These are phyloP conservation scores for Metaphire vulgaris DNA, from an alignment of 1,140 invertebrate species.

Conservation along the genomic window DNA sequence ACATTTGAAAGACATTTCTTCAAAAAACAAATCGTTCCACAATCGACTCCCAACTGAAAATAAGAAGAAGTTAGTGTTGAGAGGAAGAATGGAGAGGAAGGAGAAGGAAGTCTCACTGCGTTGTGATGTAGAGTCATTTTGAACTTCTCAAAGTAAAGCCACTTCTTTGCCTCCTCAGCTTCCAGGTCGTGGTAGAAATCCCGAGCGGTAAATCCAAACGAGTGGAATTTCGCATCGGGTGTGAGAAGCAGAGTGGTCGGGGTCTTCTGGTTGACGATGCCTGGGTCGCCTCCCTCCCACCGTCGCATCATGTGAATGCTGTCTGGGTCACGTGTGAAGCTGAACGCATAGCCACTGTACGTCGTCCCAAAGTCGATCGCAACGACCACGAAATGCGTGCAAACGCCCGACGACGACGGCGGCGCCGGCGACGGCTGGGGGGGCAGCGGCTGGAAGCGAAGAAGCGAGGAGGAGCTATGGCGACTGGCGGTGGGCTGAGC, in stretches of 20 bases:
- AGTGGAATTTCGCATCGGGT: constrained; percentile 58
- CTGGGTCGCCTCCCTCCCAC: constrained; percentile 61
- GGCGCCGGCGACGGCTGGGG: too few relatives aligned
- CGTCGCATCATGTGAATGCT: constrained; percentile 61
- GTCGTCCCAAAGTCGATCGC: constrained; percentile 63
- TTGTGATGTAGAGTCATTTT: constrained; percentile 58
- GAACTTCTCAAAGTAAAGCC: too few relatives aligned
- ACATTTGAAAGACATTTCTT: too few relatives aligned
- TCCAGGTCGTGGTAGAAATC: constrained; percentile 60
- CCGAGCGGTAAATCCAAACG: constrained; percentile 59
- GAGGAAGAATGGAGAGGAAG: too few relatives aligned
- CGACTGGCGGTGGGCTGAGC: too few relatives aligned
- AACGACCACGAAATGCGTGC: constrained; percentile 56
- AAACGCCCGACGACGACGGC: too few relatives aligned
- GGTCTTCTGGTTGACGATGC: constrained; percentile 59
- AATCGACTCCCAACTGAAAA: too few relatives aligned
- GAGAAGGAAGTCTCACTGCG: constrained; percentile 52
- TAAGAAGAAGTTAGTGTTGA: too few relatives aligned
- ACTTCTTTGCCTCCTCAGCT: constrained; percentile 55
- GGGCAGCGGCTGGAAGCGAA: too few relatives aligned
- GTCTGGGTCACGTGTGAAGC: constrained; percentile 56
- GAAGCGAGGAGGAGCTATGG: too few relatives aligned
- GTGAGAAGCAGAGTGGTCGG: constrained; percentile 58
- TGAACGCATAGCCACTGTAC: constrained; percentile 61
- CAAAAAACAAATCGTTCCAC: too few relatives aligned